Conservation (phyloP, 2,113 vertebrate species). For the Elgaria multicarinata region DNA sequence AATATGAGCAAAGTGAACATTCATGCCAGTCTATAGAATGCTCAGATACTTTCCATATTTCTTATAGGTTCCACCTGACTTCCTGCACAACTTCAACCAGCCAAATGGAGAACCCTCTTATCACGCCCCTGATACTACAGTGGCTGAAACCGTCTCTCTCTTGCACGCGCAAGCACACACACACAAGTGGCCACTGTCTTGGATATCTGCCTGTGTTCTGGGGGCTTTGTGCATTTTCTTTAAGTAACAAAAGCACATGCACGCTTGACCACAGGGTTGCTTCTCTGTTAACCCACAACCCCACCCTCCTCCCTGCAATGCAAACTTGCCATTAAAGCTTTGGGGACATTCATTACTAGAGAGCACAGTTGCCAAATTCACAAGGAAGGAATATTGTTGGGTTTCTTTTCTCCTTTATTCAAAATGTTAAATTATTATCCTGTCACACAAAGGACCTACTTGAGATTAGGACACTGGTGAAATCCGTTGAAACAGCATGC, state of each 20-base stretch:
- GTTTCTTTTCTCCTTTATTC: background rate
- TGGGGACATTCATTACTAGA: slow-evolving; percentile 33
- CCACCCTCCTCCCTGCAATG: background rate
- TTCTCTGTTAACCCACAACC: background rate
- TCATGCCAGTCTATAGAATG: background rate
- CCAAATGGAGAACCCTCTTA: slow-evolving; percentile 66
- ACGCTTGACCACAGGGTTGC: background rate
- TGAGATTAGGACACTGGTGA: slow-evolving; percentile 3
- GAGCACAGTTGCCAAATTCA: slow-evolving; percentile 48
- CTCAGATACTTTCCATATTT: background rate
- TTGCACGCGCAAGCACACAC: too few species aligned
- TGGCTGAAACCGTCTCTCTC: slow-evolving; percentile 66
- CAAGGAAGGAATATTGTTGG: background rate
- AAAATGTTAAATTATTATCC: slow-evolving; percentile 42
- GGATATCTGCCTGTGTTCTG: slow-evolving; percentile 51
- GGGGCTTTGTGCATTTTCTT: slow-evolving; percentile 43
- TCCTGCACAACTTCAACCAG: slow-evolving; percentile 73
- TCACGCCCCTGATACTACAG: slow-evolving; percentile 64
- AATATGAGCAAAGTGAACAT: background rate
- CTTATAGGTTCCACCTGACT: slow-evolving; percentile 70
- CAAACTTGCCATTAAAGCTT: background rate
- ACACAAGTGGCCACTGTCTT: slow-evolving; percentile 52
- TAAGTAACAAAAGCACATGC: slow-evolving; percentile 24
- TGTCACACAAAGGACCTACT: slow-evolving; percentile 24
- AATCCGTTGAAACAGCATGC: slow-evolving; percentile 6